Conservation (phyloP, 1,140 invertebrate genomes). For the Delia radicum region DNA sequence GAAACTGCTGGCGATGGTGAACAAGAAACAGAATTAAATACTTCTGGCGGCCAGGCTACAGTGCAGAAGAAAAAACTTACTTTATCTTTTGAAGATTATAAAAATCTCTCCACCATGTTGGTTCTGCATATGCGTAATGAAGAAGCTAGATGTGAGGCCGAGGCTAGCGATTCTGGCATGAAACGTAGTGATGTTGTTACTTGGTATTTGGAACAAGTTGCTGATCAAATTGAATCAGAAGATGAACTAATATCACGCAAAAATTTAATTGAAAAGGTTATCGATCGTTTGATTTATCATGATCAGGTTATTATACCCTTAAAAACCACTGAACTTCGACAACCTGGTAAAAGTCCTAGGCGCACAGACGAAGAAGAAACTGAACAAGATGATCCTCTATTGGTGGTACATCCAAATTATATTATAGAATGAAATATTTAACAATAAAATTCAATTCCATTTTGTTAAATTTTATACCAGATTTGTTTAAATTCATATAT, state of each 20-base stretch:
- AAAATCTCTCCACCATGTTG: conserved; percentile 87
- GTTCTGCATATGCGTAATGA: conserved; percentile 84
- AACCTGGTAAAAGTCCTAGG: conserved; percentile 56
- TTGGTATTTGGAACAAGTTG: conserved; percentile 93
- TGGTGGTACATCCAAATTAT: conserved; percentile 97
- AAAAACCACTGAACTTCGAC: conserved; percentile 66
- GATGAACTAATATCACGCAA: conserved; percentile 89
- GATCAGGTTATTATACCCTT: conserved; percentile 91
- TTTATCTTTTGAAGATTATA: conserved; percentile 94
- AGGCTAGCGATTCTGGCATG: conserved; percentile 68
- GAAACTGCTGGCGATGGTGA: conserved; percentile 28
- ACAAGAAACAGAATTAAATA: conserved; percentile 20
- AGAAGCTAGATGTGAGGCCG: conserved; percentile 69
- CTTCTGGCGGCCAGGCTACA: background rate
- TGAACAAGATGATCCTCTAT: conserved; percentile 78
- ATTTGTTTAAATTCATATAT: no score
- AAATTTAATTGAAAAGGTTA: conserved; percentile 90
- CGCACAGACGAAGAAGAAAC: conserved; percentile 35
- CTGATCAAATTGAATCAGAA: conserved; percentile 86
- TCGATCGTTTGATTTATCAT: conserved; percentile 89
- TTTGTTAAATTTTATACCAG: background rate
- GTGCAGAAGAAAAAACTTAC: conserved; percentile 79
- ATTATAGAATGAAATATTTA: conserved; percentile 65
- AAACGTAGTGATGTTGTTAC: conserved; percentile 81
- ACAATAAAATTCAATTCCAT: background rate